phyloP scores from a whole-genome alignment of 64 coral and sea anemone species.

The Pachyseris speciosa region DNA sequence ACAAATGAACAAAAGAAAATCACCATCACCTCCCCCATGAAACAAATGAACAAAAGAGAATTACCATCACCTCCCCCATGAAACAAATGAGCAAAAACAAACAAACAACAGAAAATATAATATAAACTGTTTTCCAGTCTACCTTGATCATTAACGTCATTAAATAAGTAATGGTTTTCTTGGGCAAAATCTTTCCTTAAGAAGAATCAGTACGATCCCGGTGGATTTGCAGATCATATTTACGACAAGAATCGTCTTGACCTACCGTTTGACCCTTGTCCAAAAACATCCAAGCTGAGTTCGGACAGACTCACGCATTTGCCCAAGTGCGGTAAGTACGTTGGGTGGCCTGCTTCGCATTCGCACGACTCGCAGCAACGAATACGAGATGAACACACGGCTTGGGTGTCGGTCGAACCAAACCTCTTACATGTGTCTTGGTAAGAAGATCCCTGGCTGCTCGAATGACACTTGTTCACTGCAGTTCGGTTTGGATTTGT shows the following conservation, averaged over 20 bases:
- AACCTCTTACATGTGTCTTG: background rate
- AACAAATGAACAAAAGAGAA: too few species aligned
- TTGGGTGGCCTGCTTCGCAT: background rate
- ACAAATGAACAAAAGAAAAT: too few species aligned
- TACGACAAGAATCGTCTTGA: background rate
- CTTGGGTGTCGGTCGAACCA: background rate
- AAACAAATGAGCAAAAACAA: too few species aligned
- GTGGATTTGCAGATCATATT: background rate
- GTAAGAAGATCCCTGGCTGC: background rate
- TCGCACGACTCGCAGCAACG: background rate
- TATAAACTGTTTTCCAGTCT: too few species aligned
- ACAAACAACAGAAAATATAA: too few species aligned
- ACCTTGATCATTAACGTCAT: too few species aligned
- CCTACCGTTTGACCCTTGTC: slow-evolving; percentile 27
- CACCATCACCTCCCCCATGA: too few species aligned
- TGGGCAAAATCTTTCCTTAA: too few species aligned
- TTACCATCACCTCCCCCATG: too few species aligned
- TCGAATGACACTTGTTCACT: background rate
- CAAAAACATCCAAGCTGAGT: slow-evolving; percentile 27
- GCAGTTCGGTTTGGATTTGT: slow-evolving; percentile 21
- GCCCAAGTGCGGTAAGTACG: background rate
- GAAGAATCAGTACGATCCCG: too few species aligned
- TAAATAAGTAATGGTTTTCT: too few species aligned
- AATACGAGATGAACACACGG: background rate
- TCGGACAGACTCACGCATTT: slow-evolving; percentile 1